Evolutionary conservation across 1,140 invertebrate genomes (phyloP).

Genomic region (Sitodiplosis mosellana): DNA sequence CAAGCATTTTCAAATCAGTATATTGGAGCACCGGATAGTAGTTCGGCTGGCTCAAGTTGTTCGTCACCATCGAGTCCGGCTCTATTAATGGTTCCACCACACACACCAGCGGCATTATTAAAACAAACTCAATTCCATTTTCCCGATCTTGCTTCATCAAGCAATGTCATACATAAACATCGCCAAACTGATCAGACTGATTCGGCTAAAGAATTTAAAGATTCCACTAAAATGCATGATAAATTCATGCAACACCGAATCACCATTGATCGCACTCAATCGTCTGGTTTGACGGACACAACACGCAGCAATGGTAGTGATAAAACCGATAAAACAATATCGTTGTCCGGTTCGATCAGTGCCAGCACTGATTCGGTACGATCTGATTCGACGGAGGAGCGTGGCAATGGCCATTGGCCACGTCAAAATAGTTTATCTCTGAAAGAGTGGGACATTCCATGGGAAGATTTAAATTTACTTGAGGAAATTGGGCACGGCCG

Average conservation of each 20-base stretch:
- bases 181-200: neutral
- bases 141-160: constrained; percentile 39
- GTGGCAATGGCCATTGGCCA: constrained; percentile 53
- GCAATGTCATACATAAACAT: neutral
- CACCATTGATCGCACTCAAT: neutral
- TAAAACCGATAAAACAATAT: constrained; percentile 74
- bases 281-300: neutral
- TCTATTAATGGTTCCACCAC: constrained; percentile 35
- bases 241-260: neutral
- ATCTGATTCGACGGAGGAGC: constrained; percentile 75
- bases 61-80: constrained; percentile 90
- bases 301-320: constrained; percentile 47
- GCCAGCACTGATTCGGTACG: constrained; percentile 67
- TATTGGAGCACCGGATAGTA: constrained; percentile 54
- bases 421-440: constrained; percentile 83
- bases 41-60: constrained; percentile 87
- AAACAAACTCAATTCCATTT: constrained; percentile 66
- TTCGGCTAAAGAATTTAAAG: no score
- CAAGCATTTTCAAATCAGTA: constrained; percentile 2
- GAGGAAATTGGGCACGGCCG: constrained; percentile 79
- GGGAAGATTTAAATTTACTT: constrained; percentile 72
- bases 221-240: no score
- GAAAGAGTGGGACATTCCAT: constrained; percentile 96
- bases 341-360: constrained; percentile 41
- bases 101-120: constrained; percentile 26